Conservation (phyloP, 2,113 vertebrate genomes). For the Myotis lucifugus region DNA sequence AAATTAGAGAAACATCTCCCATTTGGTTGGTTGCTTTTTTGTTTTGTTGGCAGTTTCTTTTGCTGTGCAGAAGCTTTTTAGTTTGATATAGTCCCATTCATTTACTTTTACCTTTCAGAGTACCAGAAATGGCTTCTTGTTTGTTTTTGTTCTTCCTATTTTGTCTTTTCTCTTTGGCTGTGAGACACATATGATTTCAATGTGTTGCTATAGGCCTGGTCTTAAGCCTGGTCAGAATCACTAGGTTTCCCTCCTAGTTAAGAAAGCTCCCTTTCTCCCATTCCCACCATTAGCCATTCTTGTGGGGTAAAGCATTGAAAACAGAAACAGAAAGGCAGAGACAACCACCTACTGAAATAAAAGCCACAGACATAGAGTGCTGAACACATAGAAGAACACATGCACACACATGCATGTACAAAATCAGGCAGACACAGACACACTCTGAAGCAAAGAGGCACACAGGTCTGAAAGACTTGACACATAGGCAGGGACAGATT, state of each 20-base stretch:
- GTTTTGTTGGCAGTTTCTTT: no score
- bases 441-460: neutral
- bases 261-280: neutral
- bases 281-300: neutral
- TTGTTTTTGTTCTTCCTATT: neutral
- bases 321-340: conserved; percentile 32
- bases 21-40: no score
- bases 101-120: neutral
- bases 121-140: neutral
- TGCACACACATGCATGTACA: neutral
- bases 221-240: neutral
- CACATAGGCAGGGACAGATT: neutral
- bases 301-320: neutral
- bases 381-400: neutral
- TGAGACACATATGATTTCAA: neutral
- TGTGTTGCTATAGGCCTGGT: neutral
- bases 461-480: neutral
- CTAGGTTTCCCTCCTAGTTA: neutral
- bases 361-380: neutral
- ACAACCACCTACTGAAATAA: conserved; percentile 25
- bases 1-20: neutral
- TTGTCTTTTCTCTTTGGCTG: neutral
- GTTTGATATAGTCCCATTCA: no score
- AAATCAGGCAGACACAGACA: neutral
- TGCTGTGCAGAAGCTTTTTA: no score